A percentile compares a stretch with the other conserved stretches of the same genome.
phyloP scores from a whole-genome alignment of 2,888 invertebrate species.

The Drosophila kokeensis region DNA sequence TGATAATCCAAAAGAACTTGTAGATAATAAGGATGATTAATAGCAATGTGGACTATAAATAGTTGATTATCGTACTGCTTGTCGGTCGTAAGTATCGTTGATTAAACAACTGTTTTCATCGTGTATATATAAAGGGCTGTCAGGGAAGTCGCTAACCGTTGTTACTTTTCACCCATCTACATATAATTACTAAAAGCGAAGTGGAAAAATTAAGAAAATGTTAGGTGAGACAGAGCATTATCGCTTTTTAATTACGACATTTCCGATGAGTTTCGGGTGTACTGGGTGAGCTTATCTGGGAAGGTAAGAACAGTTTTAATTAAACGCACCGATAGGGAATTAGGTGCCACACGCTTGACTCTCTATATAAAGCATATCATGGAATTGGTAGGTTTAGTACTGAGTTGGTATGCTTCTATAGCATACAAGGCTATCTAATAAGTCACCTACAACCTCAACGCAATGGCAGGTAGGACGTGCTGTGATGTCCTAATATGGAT shows the following conservation, averaged over 20 bases:
- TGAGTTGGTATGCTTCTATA: conserved; percentile 40
- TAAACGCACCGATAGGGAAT: conserved; percentile 53
- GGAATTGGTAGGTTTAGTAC: conserved; percentile 38
- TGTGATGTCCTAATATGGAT: conserved; percentile 24
- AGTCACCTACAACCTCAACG: conserved; percentile 23
- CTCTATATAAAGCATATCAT: conserved; percentile 60
- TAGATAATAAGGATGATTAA: conserved; percentile 30
- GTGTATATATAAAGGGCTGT: conserved; percentile 15
- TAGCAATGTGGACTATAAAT: conserved; percentile 24
- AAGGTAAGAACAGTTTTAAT: conserved; percentile 65
- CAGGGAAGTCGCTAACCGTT: not conserved
- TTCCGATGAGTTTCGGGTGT: conserved; percentile 37
- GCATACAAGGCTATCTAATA: conserved; percentile 51
- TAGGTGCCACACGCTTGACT: conserved; percentile 33
- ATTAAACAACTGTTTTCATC: not conserved
- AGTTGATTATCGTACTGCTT: conserved; percentile 9
- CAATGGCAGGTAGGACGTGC: conserved; percentile 46
- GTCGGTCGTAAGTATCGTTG: conserved; percentile 3
- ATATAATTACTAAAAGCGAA: conserved; percentile 6
- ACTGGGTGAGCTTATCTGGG: conserved; percentile 58
- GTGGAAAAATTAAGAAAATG: conserved; percentile 38
- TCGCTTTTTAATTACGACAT: conserved; percentile 65
- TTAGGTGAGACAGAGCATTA: conserved; percentile 41
- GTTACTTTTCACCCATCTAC: conserved; percentile 2
- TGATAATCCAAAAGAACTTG: conserved; percentile 53